Percentiles rank a stretch among this genome's conserved stretches.
These are phyloP conservation scores for Herpailurus yagouaroundi DNA, from an alignment of 2,113 vertebrate genomes.

Conservation along the genomic window DNA sequence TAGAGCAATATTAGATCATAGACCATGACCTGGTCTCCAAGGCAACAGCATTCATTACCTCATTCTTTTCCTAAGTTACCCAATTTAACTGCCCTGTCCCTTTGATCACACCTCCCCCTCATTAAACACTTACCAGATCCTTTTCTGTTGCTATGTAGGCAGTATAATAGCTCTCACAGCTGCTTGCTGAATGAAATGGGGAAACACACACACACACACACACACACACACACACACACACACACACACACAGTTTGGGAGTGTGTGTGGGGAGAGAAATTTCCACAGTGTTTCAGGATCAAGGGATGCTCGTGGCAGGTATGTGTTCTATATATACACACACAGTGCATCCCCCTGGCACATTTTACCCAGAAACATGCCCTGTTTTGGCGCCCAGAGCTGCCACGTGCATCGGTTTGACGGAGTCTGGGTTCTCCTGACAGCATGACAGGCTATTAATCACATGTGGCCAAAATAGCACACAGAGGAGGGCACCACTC, in stretches of 20 bases:
- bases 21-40: slow-evolving; percentile 79
- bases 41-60: slow-evolving; percentile 79
- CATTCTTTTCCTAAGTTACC: slow-evolving; percentile 78
- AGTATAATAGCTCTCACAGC: slow-evolving; percentile 77
- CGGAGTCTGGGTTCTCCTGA: slow-evolving; percentile 59
- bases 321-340: slow-evolving; percentile 7
- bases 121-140: slow-evolving; percentile 79
- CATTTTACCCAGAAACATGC: slow-evolving; percentile 32
- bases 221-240: background rate
- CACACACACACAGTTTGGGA: background rate
- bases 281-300: slow-evolving; percentile 69
- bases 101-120: slow-evolving; percentile 81
- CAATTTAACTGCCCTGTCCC: slow-evolving; percentile 79
- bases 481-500: slow-evolving; percentile 58
- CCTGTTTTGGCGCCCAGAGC: background rate
- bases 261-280: slow-evolving; percentile 49
- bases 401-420: background rate
- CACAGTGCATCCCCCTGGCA: background rate
- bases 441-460: slow-evolving; percentile 65
- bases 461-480: slow-evolving; percentile 74
- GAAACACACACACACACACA: background rate
- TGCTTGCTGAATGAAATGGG: slow-evolving; percentile 71
- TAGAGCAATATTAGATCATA: slow-evolving; percentile 70
- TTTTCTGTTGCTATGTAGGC: slow-evolving; percentile 75
- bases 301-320: slow-evolving; percentile 57